Conservation (phyloP, 2,888 invertebrate species). For the Sphaeridia pumilis region DNA sequence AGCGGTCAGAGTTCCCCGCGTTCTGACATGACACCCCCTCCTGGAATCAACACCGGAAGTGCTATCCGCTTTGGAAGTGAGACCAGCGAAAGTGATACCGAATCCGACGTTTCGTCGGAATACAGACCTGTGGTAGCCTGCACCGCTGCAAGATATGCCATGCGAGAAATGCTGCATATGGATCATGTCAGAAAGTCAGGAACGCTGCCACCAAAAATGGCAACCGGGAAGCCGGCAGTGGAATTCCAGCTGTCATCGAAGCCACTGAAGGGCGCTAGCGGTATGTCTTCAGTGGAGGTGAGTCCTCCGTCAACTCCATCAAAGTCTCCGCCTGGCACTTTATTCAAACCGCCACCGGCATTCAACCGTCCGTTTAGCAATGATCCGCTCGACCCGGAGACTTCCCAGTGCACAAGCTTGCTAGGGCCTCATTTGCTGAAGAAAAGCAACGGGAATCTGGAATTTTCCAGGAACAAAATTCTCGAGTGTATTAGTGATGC, state of each 20-base stretch:
- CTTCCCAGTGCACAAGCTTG: too few species aligned
- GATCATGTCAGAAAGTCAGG: constrained; percentile 2
- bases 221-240: not conserved
- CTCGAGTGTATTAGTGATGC: constrained; percentile 3
- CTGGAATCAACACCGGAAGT: constrained; percentile 21
- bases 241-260: not conserved
- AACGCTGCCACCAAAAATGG: not conserved
- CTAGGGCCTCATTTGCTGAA: too few species aligned
- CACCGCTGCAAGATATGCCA: constrained; percentile 33
- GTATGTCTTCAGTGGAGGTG: not conserved
- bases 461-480: not conserved
- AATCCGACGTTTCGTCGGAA: constrained; percentile 34
- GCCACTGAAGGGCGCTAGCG: not conserved
- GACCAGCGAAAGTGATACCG: constrained; percentile 35
- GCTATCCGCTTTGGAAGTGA: constrained; percentile 33
- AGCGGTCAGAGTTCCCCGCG: constrained; percentile 34
- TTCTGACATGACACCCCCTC: constrained; percentile 35
- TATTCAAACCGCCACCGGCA: too few species aligned
- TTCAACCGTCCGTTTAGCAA: not conserved
- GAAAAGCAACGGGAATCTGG: not conserved
- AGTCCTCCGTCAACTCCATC: not conserved
- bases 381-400: not conserved
- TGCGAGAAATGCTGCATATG: constrained; percentile 32
- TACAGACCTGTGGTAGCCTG: constrained; percentile 22
- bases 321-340: too few species aligned